These are phyloP conservation scores for Melanotaenia maccullochi DNA, from an alignment of 2,797 vertebrate genomes.

Conservation along the genomic window DNA sequence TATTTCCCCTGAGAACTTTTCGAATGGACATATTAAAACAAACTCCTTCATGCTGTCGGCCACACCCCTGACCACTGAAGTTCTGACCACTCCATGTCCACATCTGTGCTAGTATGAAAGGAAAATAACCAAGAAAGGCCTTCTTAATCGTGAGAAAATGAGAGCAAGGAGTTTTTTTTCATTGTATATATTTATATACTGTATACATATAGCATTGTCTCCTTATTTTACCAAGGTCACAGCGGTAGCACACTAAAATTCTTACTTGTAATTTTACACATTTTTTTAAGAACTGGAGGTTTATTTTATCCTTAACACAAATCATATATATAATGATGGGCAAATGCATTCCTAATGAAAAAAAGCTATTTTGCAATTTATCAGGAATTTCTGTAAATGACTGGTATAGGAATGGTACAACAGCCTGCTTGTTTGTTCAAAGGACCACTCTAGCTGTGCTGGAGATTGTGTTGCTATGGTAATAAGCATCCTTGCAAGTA, in stretches of 20 bases:
- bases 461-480: slow-evolving; percentile 73
- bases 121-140: slow-evolving; percentile 37
- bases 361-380: slow-evolving; percentile 25
- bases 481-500: slow-evolving; percentile 54
- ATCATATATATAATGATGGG: not conserved
- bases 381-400: slow-evolving; percentile 27
- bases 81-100: slow-evolving; percentile 60
- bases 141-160: slow-evolving; percentile 57
- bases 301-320: no score
- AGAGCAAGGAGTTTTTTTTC: not conserved
- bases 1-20: slow-evolving; percentile 68
- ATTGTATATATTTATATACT: not conserved
- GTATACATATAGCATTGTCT: not conserved
- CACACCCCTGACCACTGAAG: slow-evolving; percentile 72
- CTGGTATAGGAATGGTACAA: slow-evolving; percentile 28
- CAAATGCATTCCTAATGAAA: slow-evolving; percentile 16
- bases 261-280: no score
- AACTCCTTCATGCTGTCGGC: slow-evolving; percentile 58
- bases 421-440: slow-evolving; percentile 48
- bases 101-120: slow-evolving; percentile 60
- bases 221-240: no score
- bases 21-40: slow-evolving; percentile 75
- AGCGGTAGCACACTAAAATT: no score
- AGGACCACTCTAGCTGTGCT: slow-evolving; percentile 45
- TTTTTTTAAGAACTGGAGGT: no score